phyloP scores from a whole-genome alignment of 2,797 vertebrate species.

The Crenuchus spilurus region DNA sequence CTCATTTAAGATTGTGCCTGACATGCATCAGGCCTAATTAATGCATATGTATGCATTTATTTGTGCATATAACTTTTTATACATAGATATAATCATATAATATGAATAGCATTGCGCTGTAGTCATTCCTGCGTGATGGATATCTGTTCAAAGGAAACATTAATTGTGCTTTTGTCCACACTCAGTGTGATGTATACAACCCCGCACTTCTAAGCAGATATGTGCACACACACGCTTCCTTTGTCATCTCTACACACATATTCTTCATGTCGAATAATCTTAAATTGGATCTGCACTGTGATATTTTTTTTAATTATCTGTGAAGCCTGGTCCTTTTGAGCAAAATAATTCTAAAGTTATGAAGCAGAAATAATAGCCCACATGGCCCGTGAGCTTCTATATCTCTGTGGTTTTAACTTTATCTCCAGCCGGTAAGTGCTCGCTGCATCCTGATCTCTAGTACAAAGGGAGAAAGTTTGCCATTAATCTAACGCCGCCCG shows the following conservation, averaged over 20 bases:
- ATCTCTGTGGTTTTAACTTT: slow-evolving; percentile 77
- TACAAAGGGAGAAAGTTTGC: slow-evolving; percentile 73
- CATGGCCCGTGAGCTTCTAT: slow-evolving; percentile 64
- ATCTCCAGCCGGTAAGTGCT: slow-evolving; percentile 78
- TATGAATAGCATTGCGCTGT: neutral
- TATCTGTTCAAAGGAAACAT: neutral
- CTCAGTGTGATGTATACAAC: slow-evolving; percentile 1
- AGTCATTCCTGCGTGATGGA: neutral
- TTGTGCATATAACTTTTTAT: no score
- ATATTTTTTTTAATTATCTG: slow-evolving; percentile 80
- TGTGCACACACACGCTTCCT: slow-evolving; percentile 21
- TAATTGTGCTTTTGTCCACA: slow-evolving; percentile 16
- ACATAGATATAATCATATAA: no score
- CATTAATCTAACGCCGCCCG: slow-evolving; percentile 64
- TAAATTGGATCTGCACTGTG: slow-evolving; percentile 81
- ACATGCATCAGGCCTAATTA: no score
- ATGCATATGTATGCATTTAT: no score
- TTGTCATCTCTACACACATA: slow-evolving; percentile 57
- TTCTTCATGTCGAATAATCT: slow-evolving; percentile 76
- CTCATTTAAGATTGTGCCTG: no score
- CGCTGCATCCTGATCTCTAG: slow-evolving; percentile 75
- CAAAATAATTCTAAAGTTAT: slow-evolving; percentile 78
- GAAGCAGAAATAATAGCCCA: slow-evolving; percentile 78
- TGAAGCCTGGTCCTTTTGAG: slow-evolving; percentile 75
- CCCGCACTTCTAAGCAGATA: neutral